Conservation (phyloP, 2,113 vertebrate genomes). For the Cochlearius cochlearius region DNA sequence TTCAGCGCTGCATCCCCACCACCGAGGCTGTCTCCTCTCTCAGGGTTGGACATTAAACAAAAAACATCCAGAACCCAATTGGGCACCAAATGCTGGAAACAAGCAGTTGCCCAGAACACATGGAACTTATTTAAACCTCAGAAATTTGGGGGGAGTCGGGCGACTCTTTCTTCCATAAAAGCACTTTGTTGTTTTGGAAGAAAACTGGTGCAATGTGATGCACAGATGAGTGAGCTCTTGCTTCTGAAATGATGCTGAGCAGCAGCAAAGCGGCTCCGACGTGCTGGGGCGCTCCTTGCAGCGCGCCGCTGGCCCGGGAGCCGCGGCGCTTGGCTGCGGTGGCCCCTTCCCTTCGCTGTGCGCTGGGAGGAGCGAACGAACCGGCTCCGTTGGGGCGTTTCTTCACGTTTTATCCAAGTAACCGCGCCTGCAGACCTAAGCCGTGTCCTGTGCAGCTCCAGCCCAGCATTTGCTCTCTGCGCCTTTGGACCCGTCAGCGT, state of each 20-base stretch:
- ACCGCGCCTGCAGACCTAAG: background rate
- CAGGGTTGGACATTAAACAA: background rate
- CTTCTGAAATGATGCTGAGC: background rate
- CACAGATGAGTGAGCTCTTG: background rate
- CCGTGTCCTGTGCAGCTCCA: background rate
- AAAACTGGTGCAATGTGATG: background rate
- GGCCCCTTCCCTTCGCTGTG: background rate
- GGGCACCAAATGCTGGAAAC: background rate
- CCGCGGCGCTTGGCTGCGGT: background rate
- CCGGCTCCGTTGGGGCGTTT: accelerated
- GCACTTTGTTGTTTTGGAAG: conserved; percentile 12
- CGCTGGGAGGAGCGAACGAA: accelerated
- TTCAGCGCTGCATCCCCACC: background rate
- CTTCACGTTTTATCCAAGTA: background rate
- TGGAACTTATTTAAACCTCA: background rate
- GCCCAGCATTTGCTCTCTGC: background rate
- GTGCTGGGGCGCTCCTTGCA: background rate
- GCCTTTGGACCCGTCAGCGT: background rate
- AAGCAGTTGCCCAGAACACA: background rate
- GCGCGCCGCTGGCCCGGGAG: background rate
- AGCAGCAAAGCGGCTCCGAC: background rate
- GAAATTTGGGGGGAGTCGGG: background rate
- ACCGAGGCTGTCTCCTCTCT: background rate
- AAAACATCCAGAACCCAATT: background rate
- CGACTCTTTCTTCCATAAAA: background rate